Percentiles rank a stretch among this genome's conserved stretches.
Evolutionary conservation across 2,888 invertebrate genomes (phyloP).

Genomic region (Cephalotes varians): DNA sequence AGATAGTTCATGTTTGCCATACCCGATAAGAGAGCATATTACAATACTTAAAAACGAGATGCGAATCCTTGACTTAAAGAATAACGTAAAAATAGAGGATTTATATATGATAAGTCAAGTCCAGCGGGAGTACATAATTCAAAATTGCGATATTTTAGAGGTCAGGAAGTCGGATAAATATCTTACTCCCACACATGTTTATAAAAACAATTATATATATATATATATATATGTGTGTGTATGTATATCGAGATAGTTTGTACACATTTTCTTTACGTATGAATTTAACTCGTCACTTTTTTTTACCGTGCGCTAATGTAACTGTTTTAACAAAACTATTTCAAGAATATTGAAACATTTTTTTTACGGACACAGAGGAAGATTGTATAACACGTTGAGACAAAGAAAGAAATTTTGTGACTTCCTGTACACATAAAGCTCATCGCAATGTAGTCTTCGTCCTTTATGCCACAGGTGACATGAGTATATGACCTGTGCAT

Average conservation of each 20-base stretch:
- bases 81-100: slow-evolving; percentile 39
- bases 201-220: slow-evolving; percentile 51
- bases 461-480: slow-evolving; percentile 65
- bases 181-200: slow-evolving; percentile 58
- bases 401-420: slow-evolving; percentile 64
- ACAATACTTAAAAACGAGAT: slow-evolving; percentile 64
- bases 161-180: slow-evolving; percentile 63
- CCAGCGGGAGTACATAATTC: slow-evolving; percentile 60
- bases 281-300: slow-evolving; percentile 19
- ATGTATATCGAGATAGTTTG: slow-evolving; percentile 36
- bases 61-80: slow-evolving; percentile 49
- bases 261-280: slow-evolving; percentile 52
- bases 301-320: slow-evolving; percentile 37
- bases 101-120: slow-evolving; percentile 56
- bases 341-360: slow-evolving; percentile 34
- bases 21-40: slow-evolving; percentile 72
- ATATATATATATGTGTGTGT: background rate
- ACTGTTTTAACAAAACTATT: slow-evolving; percentile 47
- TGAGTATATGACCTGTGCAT: slow-evolving; percentile 74
- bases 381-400: slow-evolving; percentile 47
- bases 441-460: slow-evolving; percentile 65
- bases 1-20: slow-evolving; percentile 70
- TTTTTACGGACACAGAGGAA: slow-evolving; percentile 28
- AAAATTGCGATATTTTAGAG: slow-evolving; percentile 64
- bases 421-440: slow-evolving; percentile 68